Base-by-base conservation (phyloP, 1,140 invertebrate genomes). In the Calliopsis andreniformis region DNA sequence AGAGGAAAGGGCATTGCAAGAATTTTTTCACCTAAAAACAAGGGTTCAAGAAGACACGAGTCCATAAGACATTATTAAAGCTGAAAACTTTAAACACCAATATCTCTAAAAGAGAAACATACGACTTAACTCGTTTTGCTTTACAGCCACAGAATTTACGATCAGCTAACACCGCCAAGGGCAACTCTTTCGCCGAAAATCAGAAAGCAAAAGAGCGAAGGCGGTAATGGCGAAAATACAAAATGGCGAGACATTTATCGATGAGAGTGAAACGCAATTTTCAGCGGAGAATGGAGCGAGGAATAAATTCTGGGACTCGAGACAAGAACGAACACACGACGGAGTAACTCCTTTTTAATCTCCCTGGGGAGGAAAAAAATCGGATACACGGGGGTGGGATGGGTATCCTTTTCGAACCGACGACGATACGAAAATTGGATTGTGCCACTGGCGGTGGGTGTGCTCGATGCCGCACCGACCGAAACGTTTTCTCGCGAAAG, bases 361-460 rank as follows among this genome's bases (percentile, higher is more conserved):
- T 76, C 63, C 58, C 45, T 62, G 43, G 59, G 30, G 43, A 53
- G 71, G n/a, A 16, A 68, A 47, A 64, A 58, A 58, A 69, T 68
- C 51, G 28, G 39, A 76, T 45, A 58, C 58, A 32, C 42, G 66
- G 23, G 43, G 20, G 53, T 51, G 30, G 51, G 58, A 35, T 30
- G 18, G 28, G 55, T 56, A 47, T 80, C 58, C 53, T 45, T 82
- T 81, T 71, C 56, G 66, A 69, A 61, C 47, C 66, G 73, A 59
- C 51, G 66, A 59, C 67, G 67, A 80, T 67, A 68, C 64, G 68
- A 82, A 66, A 80, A 82, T 58, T 47, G 72, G 39, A 82, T 82
- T 67, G 78, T 63, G 42, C 56, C 47, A 42, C 18, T 23, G 49
- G 58, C 53, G 55, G 42, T 18, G 55, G 42, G 42, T 39, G 25